phyloP scores from a whole-genome alignment of 2,113 vertebrate genomes.

The Ammodytes dubius region DNA sequence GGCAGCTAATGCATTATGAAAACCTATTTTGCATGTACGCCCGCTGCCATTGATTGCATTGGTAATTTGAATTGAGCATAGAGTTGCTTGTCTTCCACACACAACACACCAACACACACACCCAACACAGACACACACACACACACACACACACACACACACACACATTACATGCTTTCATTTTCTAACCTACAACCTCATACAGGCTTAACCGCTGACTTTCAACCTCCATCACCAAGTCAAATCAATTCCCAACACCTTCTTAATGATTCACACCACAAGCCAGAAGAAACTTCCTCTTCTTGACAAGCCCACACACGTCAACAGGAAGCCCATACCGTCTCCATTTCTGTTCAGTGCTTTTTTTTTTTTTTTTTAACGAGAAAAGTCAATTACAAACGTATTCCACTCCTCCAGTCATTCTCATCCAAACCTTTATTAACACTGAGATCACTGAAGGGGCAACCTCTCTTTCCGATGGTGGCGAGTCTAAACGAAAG shows the following conservation, averaged over 20 bases:
- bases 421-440: no score
- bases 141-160: neutral
- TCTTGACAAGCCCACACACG: conserved; percentile 19
- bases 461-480: no score
- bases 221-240: conserved; percentile 21
- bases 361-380: neutral
- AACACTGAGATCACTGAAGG: no score
- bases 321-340: conserved; percentile 49
- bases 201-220: conserved; percentile 5
- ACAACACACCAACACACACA: neutral
- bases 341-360: conserved; percentile 18
- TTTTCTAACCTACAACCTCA: neutral
- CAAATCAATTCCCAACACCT: conserved; percentile 37
- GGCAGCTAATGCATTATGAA: conserved; percentile 65
- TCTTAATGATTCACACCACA: conserved; percentile 30
- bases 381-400: conserved; percentile 33
- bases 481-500: no score
- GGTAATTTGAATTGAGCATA: conserved; percentile 35
- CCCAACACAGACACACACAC: no score
- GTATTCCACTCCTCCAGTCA: neutral
- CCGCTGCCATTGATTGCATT: conserved; percentile 59
- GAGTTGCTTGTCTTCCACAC: conserved; percentile 8
- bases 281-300: conserved; percentile 25
- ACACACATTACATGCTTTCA: conserved; percentile 5
- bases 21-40: conserved; percentile 55